Evolutionary conservation across 2,888 invertebrate genomes (phyloP).

Genomic region (Andrena bucephala): DNA sequence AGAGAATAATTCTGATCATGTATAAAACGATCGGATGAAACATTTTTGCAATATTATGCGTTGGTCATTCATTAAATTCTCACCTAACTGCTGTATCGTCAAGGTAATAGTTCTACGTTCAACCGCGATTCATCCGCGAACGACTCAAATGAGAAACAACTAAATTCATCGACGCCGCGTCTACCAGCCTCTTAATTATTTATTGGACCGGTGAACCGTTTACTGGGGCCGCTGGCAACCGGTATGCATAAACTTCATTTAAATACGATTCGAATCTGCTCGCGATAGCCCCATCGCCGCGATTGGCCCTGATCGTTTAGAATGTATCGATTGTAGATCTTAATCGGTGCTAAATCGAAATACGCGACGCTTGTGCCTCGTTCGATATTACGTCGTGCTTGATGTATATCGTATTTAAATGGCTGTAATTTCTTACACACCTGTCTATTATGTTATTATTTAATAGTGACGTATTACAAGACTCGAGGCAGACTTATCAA

Average conservation of each 20-base stretch:
- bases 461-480: too few species aligned
- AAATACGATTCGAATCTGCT: slow-evolving; percentile 65
- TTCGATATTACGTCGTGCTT: background rate
- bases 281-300: slow-evolving; percentile 17
- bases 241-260: slow-evolving; percentile 70
- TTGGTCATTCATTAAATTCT: slow-evolving; percentile 44
- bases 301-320: slow-evolving; percentile 31
- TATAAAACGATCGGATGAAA: slow-evolving; percentile 1
- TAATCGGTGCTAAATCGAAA: slow-evolving; percentile 37
- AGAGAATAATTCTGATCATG: slow-evolving; percentile 2
- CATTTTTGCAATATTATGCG: slow-evolving; percentile 24
- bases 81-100: slow-evolving; percentile 23
- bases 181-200: slow-evolving; percentile 64
- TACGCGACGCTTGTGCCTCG: slow-evolving; percentile 18
- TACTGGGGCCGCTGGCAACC: slow-evolving; percentile 55
- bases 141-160: slow-evolving; percentile 1
- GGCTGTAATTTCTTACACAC: background rate
- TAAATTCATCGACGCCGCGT: slow-evolving; percentile 34
- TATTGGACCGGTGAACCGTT: slow-evolving; percentile 62
- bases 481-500: too few species aligned
- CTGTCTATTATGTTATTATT: background rate
- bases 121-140: slow-evolving; percentile 11
- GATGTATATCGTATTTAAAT: slow-evolving; percentile 1
- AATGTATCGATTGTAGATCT: slow-evolving; percentile 41
- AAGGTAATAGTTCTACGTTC: slow-evolving; percentile 14